These are phyloP conservation scores for Marasmarcha lunaedactyla DNA, from an alignment of 2,888 invertebrate species.

Conservation along the genomic window DNA sequence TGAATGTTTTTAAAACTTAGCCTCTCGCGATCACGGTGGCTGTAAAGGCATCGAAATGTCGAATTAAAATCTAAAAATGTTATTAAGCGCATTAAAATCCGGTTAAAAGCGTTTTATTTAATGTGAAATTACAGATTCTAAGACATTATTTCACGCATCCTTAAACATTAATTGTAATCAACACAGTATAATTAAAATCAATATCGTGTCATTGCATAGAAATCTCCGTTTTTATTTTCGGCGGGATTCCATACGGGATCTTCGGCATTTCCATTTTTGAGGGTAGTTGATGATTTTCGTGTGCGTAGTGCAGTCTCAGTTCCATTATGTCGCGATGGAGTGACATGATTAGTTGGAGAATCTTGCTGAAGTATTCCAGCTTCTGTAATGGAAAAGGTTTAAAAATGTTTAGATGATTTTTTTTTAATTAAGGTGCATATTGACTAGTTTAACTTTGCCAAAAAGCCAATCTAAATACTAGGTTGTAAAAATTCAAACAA, in stretches of 20 bases:
- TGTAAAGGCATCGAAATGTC: background rate
- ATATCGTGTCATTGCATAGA: slow-evolving; percentile 47
- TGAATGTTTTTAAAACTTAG: no score
- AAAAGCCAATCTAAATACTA: no score
- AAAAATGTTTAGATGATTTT: background rate
- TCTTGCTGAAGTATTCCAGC: slow-evolving; percentile 57
- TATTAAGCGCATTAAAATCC: no score
- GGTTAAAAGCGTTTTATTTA: no score
- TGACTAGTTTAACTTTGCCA: no score
- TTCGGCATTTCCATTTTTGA: background rate
- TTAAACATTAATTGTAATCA: slow-evolving; percentile 12
- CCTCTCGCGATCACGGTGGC: no score
- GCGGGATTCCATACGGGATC: slow-evolving; percentile 28
- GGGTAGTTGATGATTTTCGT: slow-evolving; percentile 19
- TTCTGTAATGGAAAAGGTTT: slow-evolving; percentile 33
- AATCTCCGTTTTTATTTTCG: slow-evolving; percentile 49
- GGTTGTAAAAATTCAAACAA: no score
- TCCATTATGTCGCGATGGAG: slow-evolving; percentile 55
- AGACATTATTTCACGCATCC: background rate
- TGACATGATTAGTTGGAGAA: slow-evolving; percentile 55
- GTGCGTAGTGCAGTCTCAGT: slow-evolving; percentile 38
- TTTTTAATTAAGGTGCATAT: no score
- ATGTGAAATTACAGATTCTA: background rate
- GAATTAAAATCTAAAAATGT: background rate
- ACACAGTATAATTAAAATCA: slow-evolving; percentile 24